These are phyloP conservation scores for Centropus bengalensis DNA, from an alignment of 2,113 vertebrate species.

Conservation along the genomic window DNA sequence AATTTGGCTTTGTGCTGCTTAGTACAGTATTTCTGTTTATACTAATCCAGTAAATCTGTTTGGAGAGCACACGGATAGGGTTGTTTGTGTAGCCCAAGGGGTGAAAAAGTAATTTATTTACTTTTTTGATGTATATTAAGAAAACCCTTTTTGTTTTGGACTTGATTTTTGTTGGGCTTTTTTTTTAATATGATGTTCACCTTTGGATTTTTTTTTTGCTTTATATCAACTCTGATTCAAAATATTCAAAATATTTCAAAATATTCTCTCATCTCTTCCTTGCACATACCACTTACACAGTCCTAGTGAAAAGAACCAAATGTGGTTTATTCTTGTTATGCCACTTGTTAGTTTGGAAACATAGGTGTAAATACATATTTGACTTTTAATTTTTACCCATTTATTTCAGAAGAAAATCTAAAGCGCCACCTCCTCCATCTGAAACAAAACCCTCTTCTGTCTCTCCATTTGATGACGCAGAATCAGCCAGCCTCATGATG, in stretches of 20 bases:
- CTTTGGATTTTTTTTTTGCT: background rate
- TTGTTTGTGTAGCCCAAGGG: background rate
- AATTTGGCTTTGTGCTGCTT: background rate
- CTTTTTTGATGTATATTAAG: background rate
- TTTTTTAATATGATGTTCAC: background rate
- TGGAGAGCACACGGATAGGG: background rate
- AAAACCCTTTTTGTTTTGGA: background rate
- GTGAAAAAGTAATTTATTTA: background rate
- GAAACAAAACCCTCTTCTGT: conserved; percentile 71
- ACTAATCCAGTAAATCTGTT: conserved; percentile 3
- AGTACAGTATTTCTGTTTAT: background rate
- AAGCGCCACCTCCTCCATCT: conserved; percentile 88
- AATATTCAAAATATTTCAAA: too few relatives aligned
- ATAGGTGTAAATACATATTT: background rate
- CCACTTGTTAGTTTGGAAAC: background rate
- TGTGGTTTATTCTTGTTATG: background rate
- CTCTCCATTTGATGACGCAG: conserved; percentile 75
- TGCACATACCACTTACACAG: background rate
- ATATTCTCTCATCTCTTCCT: background rate
- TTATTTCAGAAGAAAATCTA: conserved; percentile 87
- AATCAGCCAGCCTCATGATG: conserved; percentile 76
- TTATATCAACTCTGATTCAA: background rate
- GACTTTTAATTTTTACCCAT: background rate
- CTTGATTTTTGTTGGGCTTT: background rate
- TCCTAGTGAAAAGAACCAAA: background rate